Percentiles rank a stretch among this genome's conserved stretches.
Evolutionary conservation across 2,113 vertebrate species (phyloP).

Genomic region (Seriola aureovittata): DNA sequence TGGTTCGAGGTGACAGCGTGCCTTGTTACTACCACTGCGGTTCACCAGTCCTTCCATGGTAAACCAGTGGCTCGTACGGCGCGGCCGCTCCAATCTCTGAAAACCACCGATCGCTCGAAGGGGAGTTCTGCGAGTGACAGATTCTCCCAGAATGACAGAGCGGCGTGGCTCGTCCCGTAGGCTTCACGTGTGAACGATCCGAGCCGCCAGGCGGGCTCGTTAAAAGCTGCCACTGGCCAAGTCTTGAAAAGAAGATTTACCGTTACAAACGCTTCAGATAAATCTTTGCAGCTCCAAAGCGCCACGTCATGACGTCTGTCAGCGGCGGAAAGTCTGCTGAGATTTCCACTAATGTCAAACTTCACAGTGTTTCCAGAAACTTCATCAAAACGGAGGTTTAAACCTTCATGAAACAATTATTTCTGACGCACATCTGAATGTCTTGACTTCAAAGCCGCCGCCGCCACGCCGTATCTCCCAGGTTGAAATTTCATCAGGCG

Average conservation of each 20-base stretch:
- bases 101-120: not conserved
- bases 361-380: not conserved
- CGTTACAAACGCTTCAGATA: not conserved
- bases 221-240: not conserved
- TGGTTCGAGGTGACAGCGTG: not conserved
- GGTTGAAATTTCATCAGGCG: constrained; percentile 57
- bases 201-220: constrained; percentile 10
- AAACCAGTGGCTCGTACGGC: constrained; percentile 12
- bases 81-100: not conserved
- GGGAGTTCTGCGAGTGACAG: constrained; percentile 13
- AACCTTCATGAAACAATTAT: not conserved
- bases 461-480: constrained; percentile 14
- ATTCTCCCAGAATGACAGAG: not conserved
- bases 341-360: not conserved
- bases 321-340: not conserved
- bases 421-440: constrained; percentile 8
- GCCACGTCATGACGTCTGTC: not conserved
- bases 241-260: not conserved
- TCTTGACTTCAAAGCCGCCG: constrained; percentile 62
- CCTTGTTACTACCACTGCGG: not conserved
- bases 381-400: not conserved
- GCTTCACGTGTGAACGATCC: constrained; percentile 15
- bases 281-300: not conserved
- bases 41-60: constrained; percentile 19
- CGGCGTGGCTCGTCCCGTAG: not conserved